Conservation (phyloP, 2,888 invertebrate species). For the Dusona sp. region DNA sequence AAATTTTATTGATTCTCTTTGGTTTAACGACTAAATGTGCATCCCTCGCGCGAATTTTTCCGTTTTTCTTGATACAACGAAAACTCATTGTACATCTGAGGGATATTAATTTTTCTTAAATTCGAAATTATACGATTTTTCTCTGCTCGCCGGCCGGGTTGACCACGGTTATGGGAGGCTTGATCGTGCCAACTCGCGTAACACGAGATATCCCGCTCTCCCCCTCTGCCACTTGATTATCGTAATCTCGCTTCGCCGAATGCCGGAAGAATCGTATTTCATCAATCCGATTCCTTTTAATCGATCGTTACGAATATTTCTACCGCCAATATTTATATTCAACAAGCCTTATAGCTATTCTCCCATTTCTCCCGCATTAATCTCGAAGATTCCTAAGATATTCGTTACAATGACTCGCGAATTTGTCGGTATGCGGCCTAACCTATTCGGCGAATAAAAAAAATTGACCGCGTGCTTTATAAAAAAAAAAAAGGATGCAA, state of each 20-base stretch:
- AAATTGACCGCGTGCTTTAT: conserved; percentile 58
- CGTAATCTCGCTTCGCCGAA: conserved; percentile 40
- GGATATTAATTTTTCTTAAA: neutral
- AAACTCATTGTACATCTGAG: neutral
- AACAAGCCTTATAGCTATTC: neutral
- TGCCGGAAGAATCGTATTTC: conserved; percentile 54
- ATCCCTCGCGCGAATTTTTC: conserved; percentile 47
- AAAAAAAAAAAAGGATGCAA: conserved; percentile 29
- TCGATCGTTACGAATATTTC: conserved; percentile 34
- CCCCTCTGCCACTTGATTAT: conserved; percentile 17
- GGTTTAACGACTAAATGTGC: conserved; percentile 77
- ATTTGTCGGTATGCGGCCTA: conserved; percentile 58
- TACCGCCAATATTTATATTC: neutral
- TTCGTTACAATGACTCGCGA: conserved; percentile 63
- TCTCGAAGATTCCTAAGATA: neutral
- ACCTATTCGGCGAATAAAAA: conserved; percentile 50
- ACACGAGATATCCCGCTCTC: conserved; percentile 58
- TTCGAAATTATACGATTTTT: conserved; percentile 14
- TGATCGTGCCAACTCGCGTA: conserved; percentile 55
- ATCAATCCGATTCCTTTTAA: conserved; percentile 49
- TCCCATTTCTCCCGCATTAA: neutral
- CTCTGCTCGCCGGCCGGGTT: conserved; percentile 47
- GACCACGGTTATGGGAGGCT: neutral
- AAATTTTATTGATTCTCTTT: conserved; percentile 84
- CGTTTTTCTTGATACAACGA: neutral